Base-by-base conservation (phyloP, 2,797 vertebrate species). In the Eulemur rubriventer region DNA sequence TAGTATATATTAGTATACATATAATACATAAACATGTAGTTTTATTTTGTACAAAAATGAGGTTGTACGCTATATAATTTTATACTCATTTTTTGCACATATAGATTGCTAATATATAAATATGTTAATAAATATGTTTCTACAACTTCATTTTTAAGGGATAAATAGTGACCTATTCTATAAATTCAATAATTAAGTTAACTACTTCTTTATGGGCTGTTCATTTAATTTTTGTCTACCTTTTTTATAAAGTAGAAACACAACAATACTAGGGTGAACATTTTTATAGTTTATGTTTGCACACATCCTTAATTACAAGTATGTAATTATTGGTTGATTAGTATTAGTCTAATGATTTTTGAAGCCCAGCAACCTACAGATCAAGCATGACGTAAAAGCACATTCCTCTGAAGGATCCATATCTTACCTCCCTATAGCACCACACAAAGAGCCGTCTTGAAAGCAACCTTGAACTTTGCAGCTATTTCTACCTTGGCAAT, bases 231-330 rank as follows among this genome's bases (percentile, higher is more conserved):
- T 75, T 33, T 67, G 86, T 61, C 24, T 63, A n/a, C 13, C 8
- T 89, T 95, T 59, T 84, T 82, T 26, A 89, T 72, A 12, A 89
- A 63, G 11, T 81, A 55, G 67, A 93, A 63, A 63, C 18, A 52
- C n/a, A 81, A 79, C 78, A 80, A 79, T 65, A 41, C 6, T 33
- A 16, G 24, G 30, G 3, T 86, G 48, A 85, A 82, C 7, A 48
- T 88, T 95, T 95, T 90, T 84, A 59, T 81, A 80, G 43, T 65
- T 69, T 83, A 80, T 26, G 43, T 83, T 93, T 95, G 10, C 18
- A 86, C 8, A 94, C 17, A 80, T 52, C 59, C 18, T 86, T 95
- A 82, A 59, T 92, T 75, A 83, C 8, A 93, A 81, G 79, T 26
- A 43, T 22, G 22, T 67, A 83, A 48, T 81, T 83, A 35, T 61